Base-by-base conservation (phyloP, 2,113 vertebrate genomes). In the Penelope pileata region DNA sequence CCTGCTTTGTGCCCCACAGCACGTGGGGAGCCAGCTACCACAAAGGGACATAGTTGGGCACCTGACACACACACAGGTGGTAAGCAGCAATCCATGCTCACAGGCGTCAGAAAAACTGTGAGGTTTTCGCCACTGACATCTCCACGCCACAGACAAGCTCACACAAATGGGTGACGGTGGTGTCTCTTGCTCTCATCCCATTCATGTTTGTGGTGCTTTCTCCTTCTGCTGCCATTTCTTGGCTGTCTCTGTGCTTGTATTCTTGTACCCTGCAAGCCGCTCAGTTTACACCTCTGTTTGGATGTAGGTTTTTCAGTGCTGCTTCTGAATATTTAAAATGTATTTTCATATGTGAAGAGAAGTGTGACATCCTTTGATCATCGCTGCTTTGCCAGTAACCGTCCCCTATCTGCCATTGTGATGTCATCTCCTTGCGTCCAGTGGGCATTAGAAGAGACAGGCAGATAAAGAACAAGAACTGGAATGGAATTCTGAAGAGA, bases 281-380 rank as follows among this genome's bases (percentile, higher is more conserved):
- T 42, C 19, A 62, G 42, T 74, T 86, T 58, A 63, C 13, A 29
- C n/a, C 16, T 83, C 68, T 83, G 76, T 9, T 82, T 72, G 45
- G 30, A 64, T 27, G 34, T n/a, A 40, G 50, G 54, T 54, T 78
- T 83, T 92, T 84, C 73, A 68, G 32, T 60, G 38, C 63, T 88
- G 51, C 76, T 92, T 80, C 64, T 90, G 76, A 90, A 67, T 86
- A 92, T 83, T 58, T 72, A 56, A 74, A 86, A 81, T 70, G 12
- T 23, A 29, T 83, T 81, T 74, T 78, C 63, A 47, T 32, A 45
- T 43, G 17, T 38, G 8, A 85, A 77, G 30, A 74, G 67, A 91
- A 77, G 19, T 30, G 24, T 88, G 76, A 77, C 51, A 42, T 70
- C 64, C 79, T 92, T 92, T 88, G 91, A 88, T 86, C 79, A 78